Percentiles rank a stretch among this genome's conserved stretches.
phyloP scores from a whole-genome alignment of 2,888 invertebrate species.

The Caenorhabditis angaria region DNA sequence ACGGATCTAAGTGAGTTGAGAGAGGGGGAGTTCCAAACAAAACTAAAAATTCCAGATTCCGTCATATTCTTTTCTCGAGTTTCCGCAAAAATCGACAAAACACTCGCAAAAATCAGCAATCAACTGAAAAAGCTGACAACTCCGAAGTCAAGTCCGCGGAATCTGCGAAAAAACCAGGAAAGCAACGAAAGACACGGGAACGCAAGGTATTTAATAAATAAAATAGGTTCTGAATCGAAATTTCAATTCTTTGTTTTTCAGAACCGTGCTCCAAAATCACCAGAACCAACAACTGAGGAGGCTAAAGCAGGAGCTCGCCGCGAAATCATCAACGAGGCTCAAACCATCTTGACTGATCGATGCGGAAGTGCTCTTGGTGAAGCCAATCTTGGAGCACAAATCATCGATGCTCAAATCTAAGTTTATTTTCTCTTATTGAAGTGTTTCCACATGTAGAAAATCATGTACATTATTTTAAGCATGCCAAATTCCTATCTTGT shows the following conservation, averaged over 20 bases:
- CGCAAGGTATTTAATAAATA: conserved; percentile 11
- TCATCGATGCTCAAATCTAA: conserved; percentile 37
- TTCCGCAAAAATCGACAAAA: too few species aligned
- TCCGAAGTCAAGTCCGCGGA: conserved; percentile 3
- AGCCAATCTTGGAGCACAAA: conserved; percentile 38
- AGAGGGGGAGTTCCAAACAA: not conserved
- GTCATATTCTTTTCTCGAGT: conserved; percentile 39
- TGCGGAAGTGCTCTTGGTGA: conserved; percentile 34
- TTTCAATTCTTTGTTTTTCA: not conserved
- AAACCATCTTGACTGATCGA: conserved; percentile 19
- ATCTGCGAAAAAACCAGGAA: conserved; percentile 24
- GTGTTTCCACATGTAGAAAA: conserved; percentile 16
- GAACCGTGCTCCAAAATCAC: conserved; percentile 13
- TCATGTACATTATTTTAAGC: not conserved
- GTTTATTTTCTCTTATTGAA: not conserved
- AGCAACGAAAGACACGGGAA: conserved; percentile 25
- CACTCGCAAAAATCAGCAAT: conserved; percentile 31
- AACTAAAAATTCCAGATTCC: conserved; percentile 23
- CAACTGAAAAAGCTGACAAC: conserved; percentile 19
- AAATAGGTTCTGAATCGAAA: not conserved
- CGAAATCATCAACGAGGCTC: conserved; percentile 17
- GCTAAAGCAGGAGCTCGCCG: conserved; percentile 8
- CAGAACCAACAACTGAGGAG: conserved; percentile 12
- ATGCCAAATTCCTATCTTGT: too few species aligned
- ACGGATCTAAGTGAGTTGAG: conserved; percentile 77